Conservation (phyloP, 37 sponge, comb jelly and placozoan genomes). For the Aplysina aerophoba region DNA sequence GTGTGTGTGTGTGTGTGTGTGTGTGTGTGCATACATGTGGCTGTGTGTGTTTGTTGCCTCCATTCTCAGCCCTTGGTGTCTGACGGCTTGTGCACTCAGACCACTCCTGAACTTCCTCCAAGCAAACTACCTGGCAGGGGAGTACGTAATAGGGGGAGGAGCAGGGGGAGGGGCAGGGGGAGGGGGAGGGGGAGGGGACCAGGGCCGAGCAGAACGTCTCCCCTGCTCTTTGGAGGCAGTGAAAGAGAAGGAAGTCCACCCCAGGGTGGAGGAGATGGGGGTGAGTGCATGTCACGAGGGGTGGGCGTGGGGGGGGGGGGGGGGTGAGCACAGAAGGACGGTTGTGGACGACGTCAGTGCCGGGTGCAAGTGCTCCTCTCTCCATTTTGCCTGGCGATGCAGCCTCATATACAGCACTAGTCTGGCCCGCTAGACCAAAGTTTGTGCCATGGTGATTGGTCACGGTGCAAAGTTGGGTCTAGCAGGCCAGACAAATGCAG, state of each 20-base stretch:
- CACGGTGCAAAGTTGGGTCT: too few relatives aligned
- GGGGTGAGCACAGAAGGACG: not conserved
- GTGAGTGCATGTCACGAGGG: not conserved
- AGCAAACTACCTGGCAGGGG: conserved; percentile 10
- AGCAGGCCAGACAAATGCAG: too few relatives aligned
- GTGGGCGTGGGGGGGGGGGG: not conserved
- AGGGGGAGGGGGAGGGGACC: not conserved
- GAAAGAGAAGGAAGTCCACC: not conserved
- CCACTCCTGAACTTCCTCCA: conserved; percentile 20
- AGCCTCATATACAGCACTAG: too few relatives aligned
- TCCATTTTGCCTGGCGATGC: too few relatives aligned
- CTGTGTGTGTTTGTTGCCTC: too few relatives aligned
- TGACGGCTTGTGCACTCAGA: too few relatives aligned
- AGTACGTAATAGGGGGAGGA: not conserved
- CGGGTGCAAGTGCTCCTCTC: not conserved
- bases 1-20: too few relatives aligned
- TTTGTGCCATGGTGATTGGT: too few relatives aligned
- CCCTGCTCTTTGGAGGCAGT: conserved; percentile 27
- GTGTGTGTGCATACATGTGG: too few relatives aligned
- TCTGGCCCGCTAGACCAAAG: too few relatives aligned
- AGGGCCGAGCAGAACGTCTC: conserved; percentile 12
- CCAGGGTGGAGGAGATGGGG: not conserved
- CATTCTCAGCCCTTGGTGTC: too few relatives aligned
- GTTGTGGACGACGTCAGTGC: not conserved
- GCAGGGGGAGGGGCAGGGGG: not conserved